These are phyloP conservation scores for Eupithecia pulchellata DNA, from an alignment of 2,888 invertebrate species.

Conservation along the genomic window DNA sequence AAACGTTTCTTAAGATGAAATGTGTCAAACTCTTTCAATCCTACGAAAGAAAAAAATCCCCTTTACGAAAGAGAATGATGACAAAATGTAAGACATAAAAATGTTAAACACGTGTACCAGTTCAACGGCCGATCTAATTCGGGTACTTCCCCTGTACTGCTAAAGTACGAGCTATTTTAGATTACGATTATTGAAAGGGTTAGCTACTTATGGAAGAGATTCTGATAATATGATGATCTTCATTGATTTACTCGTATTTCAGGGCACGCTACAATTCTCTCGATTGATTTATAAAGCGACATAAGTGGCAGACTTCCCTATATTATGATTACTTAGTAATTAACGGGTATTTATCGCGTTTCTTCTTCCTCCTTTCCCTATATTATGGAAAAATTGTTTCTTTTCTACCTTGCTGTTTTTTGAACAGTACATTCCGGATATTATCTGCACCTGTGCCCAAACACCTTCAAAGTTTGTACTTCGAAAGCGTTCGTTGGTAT, in stretches of 20 bases:
- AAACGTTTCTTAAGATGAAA: not conserved
- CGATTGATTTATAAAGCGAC: not conserved
- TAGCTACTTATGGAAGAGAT: not conserved
- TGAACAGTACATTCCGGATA: not conserved
- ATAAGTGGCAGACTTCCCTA: not conserved
- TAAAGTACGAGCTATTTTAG: slow-evolving; percentile 59
- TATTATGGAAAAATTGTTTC: too few species aligned
- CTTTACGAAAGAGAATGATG: slow-evolving; percentile 12
- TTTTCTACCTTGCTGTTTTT: too few species aligned
- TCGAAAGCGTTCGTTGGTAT: too few species aligned
- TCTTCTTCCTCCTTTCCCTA: too few species aligned
- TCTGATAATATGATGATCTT: slow-evolving; percentile 5
- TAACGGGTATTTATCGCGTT: too few species aligned
- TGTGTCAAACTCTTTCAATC: not conserved
- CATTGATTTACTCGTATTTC: not conserved
- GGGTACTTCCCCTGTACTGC: slow-evolving; percentile 66
- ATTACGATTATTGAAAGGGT: slow-evolving; percentile 50
- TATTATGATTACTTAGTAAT: too few species aligned
- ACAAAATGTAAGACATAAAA: slow-evolving; percentile 27
- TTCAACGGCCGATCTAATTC: slow-evolving; percentile 75
- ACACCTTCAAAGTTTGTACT: too few species aligned
- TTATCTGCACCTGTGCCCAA: not conserved
- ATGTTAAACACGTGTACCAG: slow-evolving; percentile 50
- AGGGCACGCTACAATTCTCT: not conserved
- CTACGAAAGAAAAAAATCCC: too few species aligned